Percentiles rank a stretch among this genome's conserved stretches.
These are phyloP conservation scores for Octodon degus DNA, from an alignment of 2,113 vertebrate species.

Conservation along the genomic window DNA sequence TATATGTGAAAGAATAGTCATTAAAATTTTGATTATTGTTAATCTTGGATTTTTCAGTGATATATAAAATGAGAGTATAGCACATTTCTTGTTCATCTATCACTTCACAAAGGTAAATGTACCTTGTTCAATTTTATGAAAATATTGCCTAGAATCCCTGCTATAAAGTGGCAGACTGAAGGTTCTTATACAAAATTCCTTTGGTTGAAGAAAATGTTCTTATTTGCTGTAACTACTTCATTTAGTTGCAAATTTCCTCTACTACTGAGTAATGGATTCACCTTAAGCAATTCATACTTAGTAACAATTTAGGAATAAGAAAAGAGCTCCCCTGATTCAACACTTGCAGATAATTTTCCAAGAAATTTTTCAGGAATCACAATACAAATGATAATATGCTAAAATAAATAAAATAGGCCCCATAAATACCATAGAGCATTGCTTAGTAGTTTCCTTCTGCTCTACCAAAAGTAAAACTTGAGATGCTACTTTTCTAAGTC, in stretches of 20 bases:
- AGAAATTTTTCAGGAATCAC: conserved; percentile 4
- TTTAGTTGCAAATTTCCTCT: conserved; percentile 27
- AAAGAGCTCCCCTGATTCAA: neutral
- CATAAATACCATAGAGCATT: conserved; percentile 31
- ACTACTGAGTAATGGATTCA: neutral
- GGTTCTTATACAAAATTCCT: neutral
- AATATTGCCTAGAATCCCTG: conserved; percentile 44
- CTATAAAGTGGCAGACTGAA: neutral
- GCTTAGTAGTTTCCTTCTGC: conserved; percentile 38
- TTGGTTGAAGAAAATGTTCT: neutral
- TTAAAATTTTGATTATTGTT: neutral
- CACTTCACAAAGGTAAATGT: conserved; percentile 53
- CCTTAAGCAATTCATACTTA: conserved; percentile 1
- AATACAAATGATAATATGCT: conserved; percentile 27
- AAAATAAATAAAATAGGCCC: conserved; percentile 20
- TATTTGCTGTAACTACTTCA: neutral
- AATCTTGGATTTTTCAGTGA: neutral
- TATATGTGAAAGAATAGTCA: neutral
- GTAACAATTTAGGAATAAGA: neutral
- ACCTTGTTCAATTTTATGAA: neutral
- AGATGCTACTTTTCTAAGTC: conserved; percentile 59
- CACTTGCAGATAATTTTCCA: neutral
- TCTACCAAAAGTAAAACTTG: conserved; percentile 54
- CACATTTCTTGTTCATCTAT: conserved; percentile 53
- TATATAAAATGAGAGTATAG: conserved; percentile 51